Percentiles rank a stretch among this genome's conserved stretches.
Conservation (phyloP, 2,888 invertebrate species). For the Hydroisotoma schaefferi region DNA sequence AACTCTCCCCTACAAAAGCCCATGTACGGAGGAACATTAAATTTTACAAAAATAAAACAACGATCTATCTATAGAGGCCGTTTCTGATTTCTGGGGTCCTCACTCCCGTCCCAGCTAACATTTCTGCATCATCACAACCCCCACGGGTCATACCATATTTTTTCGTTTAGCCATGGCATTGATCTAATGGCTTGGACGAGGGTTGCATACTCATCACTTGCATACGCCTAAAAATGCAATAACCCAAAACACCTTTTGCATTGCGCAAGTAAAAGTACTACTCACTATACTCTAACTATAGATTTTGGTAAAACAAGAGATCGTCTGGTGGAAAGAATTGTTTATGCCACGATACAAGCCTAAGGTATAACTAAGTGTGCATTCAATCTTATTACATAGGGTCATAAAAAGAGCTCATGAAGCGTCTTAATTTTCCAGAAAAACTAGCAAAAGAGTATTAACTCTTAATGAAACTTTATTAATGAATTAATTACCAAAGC, state of each 20-base stretch:
- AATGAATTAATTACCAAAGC: constrained; percentile 10
- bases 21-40: too few relatives aligned
- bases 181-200: constrained; percentile 34
- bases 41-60: too few relatives aligned
- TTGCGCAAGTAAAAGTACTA: neutral
- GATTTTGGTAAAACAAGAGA: too few relatives aligned
- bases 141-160: constrained; percentile 34
- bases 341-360: too few relatives aligned
- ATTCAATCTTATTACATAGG: too few relatives aligned
- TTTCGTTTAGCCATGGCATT: constrained; percentile 34
- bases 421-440: neutral
- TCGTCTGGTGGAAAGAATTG: too few relatives aligned
- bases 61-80: too few relatives aligned
- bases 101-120: neutral
- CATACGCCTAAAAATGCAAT: constrained; percentile 8
- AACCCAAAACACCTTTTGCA: neutral
- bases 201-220: constrained; percentile 23
- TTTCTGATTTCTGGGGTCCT: too few relatives aligned
- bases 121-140: constrained; percentile 16
- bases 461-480: constrained; percentile 5
- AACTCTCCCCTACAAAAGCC: too few relatives aligned
- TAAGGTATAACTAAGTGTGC: too few relatives aligned
- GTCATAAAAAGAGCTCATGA: constrained; percentile 12
- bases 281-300: constrained; percentile 13
- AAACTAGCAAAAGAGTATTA: neutral